Conservation (phyloP, 2,888 invertebrate species). For the Chloroclysta siterata region DNA sequence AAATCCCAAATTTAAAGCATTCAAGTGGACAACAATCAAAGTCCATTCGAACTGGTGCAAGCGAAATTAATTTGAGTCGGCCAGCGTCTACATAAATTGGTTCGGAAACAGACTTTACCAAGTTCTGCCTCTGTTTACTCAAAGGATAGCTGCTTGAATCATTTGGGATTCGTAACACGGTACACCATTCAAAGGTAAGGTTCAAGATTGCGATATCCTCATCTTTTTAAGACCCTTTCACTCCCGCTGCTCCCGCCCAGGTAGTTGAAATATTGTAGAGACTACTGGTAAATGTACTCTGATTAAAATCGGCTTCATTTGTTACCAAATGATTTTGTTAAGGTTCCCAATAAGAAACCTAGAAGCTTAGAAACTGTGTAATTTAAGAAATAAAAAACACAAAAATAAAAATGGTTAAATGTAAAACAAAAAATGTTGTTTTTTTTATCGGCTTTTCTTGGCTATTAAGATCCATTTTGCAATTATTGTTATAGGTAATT, state of each 20-base stretch:
- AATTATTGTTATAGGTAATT: too few species aligned
- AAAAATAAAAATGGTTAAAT: too few species aligned
- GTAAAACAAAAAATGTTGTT: too few species aligned
- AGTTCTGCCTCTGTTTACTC: slow-evolving; percentile 45
- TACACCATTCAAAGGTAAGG: too few species aligned
- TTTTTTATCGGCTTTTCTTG: too few species aligned
- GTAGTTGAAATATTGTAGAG: background rate
- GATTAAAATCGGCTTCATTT: background rate
- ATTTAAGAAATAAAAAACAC: too few species aligned
- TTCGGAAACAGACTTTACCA: slow-evolving; percentile 53
- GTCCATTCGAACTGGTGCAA: slow-evolving; percentile 35
- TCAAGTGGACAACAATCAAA: slow-evolving; percentile 40
- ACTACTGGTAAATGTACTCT: background rate
- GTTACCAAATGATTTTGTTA: background rate
- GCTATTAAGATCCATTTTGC: too few species aligned
- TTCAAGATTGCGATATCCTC: too few species aligned
- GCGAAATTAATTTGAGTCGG: slow-evolving; percentile 52
- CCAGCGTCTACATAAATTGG: slow-evolving; percentile 54
- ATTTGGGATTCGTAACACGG: slow-evolving; percentile 21
- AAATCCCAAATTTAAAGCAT: slow-evolving; percentile 26
- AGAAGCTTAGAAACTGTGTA: too few species aligned
- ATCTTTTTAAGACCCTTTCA: background rate
- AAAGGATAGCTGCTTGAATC: slow-evolving; percentile 34
- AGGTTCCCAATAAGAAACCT: background rate
- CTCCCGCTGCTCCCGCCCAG: too few species aligned